Evolutionary conservation across 2,888 invertebrate genomes (phyloP), one percentile per base, ranked within the genome.

Genomic region (Pharmacophagus antenor): DNA sequence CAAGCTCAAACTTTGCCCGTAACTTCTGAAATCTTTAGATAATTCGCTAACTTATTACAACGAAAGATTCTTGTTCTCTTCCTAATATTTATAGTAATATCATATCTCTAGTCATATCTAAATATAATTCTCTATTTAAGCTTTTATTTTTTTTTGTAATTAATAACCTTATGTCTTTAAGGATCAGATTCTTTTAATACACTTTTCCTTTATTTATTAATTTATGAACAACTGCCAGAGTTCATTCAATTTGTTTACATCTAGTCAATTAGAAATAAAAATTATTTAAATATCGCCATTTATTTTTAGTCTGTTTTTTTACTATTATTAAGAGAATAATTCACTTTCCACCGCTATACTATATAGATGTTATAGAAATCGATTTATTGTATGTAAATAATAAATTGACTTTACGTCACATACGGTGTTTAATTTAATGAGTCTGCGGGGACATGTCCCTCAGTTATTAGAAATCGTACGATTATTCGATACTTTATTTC

Each of bases 91-190:
- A 76, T 75, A 73, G 70, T 73, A 68, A 73, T 83, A 84, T 84
- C 85, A 87, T 87, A 87, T 88, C 87, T 85, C 82, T 88, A 87
- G 84, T 80, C 80, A 85, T 88, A 86, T 82, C 82, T 85, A 72
- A 74, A 67, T 66, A 67, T 76, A 65, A 67, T 69, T 72, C 69
- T 74, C 72, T 64, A 70, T 70, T 64, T 71, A 4, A 46, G 20
- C 31, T 44, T 22, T 47, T n/a, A 5, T 54, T 42, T 41, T 15
- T 31, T 52, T 23, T 37, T 23, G 21, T 48, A 6, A 12, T 41
- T 41, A 12, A n/a, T 12, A n/a, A 18, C 12, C 1, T 22, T 47
- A 10, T 12, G 27, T 27, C 27, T 27, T n/a, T 6, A 10, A 42
- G 42, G 12, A 5, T 15, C 15, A 42, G 17, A 2, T 17, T 6